Evolutionary conservation across 1,140 invertebrate genomes (phyloP).

Genomic region (Ptiloglossa arizonensis): DNA sequence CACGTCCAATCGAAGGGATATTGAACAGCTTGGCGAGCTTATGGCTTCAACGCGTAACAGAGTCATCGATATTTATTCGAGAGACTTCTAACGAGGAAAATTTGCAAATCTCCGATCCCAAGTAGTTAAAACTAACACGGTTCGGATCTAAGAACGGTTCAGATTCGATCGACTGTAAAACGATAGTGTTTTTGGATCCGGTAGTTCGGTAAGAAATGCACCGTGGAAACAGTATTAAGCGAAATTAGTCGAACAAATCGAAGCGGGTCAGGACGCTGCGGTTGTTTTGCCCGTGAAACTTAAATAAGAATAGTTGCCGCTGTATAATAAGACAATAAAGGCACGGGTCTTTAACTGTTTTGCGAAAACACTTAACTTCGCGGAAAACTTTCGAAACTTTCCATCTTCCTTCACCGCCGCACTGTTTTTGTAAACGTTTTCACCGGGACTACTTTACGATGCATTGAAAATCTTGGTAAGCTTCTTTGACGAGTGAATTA

Average conservation of each 20-base stretch:
- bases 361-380: constrained; percentile 33
- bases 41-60: no score
- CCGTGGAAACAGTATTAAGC: background rate
- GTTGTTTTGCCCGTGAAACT: constrained; percentile 10
- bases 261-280: background rate
- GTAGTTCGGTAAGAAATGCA: background rate
- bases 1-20: no score
- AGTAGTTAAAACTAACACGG: background rate
- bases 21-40: no score
- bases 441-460: constrained; percentile 34
- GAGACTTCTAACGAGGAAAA: no score
- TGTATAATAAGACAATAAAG: constrained; percentile 41
- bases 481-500: constrained; percentile 9
- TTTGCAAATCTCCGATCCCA: no score
- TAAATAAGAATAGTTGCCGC: constrained; percentile 37
- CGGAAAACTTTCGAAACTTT: constrained; percentile 20
- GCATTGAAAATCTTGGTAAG: constrained; percentile 42
- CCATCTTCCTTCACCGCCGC: no score
- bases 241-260: constrained; percentile 16
- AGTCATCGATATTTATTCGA: no score
- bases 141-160: background rate
- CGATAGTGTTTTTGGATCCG: background rate
- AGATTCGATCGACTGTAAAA: background rate
- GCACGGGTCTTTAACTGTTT: constrained; percentile 30
- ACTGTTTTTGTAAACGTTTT: constrained; percentile 30